Percentiles rank a stretch among this genome's conserved stretches.
Conservation (phyloP, 2,113 vertebrate genomes). For the Ginglymostoma cirratum region DNA sequence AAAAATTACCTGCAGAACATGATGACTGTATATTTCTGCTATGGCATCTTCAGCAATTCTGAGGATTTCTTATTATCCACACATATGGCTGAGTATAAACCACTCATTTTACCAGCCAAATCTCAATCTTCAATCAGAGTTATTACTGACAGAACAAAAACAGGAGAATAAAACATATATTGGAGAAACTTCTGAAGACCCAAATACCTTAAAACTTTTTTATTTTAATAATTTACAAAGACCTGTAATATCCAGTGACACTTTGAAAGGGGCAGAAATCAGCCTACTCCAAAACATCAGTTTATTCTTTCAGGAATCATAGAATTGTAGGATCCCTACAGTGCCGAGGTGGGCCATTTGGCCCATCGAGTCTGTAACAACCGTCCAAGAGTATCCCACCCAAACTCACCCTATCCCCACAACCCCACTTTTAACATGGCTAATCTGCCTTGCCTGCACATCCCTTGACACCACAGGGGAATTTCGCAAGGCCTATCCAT, state of each 20-base stretch:
- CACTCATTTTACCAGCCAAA: not conserved
- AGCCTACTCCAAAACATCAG: not conserved
- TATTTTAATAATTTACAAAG: not conserved
- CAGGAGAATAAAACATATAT: not conserved
- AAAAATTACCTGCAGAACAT: not conserved
- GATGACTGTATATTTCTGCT: not conserved
- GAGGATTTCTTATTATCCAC: not conserved
- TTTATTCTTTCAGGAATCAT: not conserved
- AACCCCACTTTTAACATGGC: too few relatives aligned
- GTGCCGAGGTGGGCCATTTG: too few relatives aligned
- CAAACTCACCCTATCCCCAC: too few relatives aligned
- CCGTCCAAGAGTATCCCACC: too few relatives aligned
- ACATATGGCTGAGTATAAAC: not conserved
- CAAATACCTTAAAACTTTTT: not conserved
- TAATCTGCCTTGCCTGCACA: too few relatives aligned
- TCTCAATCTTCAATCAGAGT: not conserved
- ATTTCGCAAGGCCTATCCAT: too few relatives aligned
- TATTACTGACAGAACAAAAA: not conserved
- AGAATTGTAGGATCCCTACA: too few relatives aligned
- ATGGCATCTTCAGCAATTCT: not conserved
- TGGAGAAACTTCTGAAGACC: not conserved
- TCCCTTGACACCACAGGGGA: too few relatives aligned
- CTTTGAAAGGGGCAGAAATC: not conserved
- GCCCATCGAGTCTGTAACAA: too few relatives aligned
- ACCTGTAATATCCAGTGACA: not conserved